Evolutionary conservation across 2,113 vertebrate genomes (phyloP).

Genomic region (Anguilla rostrata): DNA sequence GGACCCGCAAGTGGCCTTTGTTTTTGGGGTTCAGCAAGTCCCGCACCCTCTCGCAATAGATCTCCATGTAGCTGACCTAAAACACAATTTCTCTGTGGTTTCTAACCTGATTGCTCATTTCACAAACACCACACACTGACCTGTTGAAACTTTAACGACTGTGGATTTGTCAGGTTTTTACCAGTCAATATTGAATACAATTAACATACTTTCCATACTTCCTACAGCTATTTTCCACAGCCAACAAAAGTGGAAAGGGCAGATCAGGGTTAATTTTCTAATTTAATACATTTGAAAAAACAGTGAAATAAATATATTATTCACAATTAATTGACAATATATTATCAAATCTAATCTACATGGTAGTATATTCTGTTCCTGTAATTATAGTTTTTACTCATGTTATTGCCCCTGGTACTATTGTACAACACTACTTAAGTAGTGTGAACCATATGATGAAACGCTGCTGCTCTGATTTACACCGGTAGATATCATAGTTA

Average conservation of each 20-base stretch:
- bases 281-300: too few relatives aligned
- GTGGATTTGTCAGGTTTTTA: neutral
- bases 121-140: neutral
- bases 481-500: too few relatives aligned
- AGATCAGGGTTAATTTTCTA: neutral
- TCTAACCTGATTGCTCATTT: neutral
- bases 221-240: neutral
- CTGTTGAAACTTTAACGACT: neutral
- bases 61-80: constrained; percentile 98
- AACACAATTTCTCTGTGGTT: neutral
- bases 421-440: too few relatives aligned
- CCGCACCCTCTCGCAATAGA: constrained; percentile 94
- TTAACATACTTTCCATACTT: neutral
- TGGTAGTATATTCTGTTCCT: too few relatives aligned
- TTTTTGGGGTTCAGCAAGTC: constrained; percentile 96
- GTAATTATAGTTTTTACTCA: too few relatives aligned
- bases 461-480: too few relatives aligned
- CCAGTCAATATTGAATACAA: neutral
- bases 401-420: too few relatives aligned
- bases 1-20: constrained; percentile 90
- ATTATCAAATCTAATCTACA: too few relatives aligned
- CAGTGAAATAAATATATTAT: too few relatives aligned
- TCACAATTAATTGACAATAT: too few relatives aligned
- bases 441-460: too few relatives aligned
- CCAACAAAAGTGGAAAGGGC: neutral